Evolutionary conservation across 2,797 vertebrate genomes (phyloP), one percentile per base, ranked within the genome.

Genomic region (Crenichthys baileyi): DNA sequence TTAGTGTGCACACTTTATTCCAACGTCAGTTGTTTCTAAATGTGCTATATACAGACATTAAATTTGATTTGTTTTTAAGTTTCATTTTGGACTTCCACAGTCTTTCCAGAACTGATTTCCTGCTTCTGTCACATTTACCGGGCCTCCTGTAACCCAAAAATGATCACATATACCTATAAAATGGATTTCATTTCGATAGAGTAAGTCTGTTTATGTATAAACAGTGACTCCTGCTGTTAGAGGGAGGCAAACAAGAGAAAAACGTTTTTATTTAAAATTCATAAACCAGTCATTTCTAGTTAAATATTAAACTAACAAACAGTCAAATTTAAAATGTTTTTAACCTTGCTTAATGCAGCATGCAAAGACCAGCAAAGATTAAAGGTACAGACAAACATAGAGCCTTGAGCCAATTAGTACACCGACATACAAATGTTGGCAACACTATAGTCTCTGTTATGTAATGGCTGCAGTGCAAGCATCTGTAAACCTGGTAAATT

Each of bases 221-320:
- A 90, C 68, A 87, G 83, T 84, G 89, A 88, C 89, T 79, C 84
- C 90, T 90, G 58, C 83, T 91, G 90, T 85, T 82, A 41, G 22
- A 79, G 6, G 16, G 36, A 77, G 36, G 61, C 9, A 85, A 84
- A 46, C 9, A 74, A 73, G 63, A 15, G 41, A 13, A 44, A 36
- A 74, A 31, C 18, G 12, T 9, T 46, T 53, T 18, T 29, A 55
- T 36, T 39, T 5, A 51, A 68, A 55, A 15, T n/a, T 72, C 1
- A 39, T 76, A 48, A 48, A 48, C 2, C 11, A 75, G 16, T 3
- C 48, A 60, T 26, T 5, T 70, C 41, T 12, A 12, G n/a, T 53
- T 50, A 76, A 50, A n/a, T 31, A 70, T 20, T 76, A 48, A 63
- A 9, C 9, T 18, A 50, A 20, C 15, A 61, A 26, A 11, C 7